These are phyloP conservation scores for Silurus asotus DNA, from an alignment of 2,113 vertebrate genomes.

Conservation along the genomic window DNA sequence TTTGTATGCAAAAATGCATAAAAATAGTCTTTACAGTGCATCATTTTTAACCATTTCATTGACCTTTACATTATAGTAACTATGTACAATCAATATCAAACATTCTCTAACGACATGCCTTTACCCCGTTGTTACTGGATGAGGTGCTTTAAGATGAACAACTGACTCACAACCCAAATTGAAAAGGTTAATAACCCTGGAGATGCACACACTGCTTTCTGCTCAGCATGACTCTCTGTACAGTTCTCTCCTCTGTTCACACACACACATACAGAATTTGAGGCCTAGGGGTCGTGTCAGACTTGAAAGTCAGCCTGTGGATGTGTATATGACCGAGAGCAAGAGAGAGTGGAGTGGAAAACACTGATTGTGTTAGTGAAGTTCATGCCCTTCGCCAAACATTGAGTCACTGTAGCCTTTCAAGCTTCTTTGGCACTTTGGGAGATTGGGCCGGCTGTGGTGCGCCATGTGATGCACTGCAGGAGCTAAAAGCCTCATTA, in stretches of 20 bases:
- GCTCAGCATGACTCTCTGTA: background rate
- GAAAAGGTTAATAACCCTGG: background rate
- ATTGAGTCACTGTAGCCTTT: background rate
- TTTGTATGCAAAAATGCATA: background rate
- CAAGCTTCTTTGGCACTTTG: background rate
- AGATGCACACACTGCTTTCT: background rate
- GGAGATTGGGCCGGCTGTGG: background rate
- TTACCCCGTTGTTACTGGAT: background rate
- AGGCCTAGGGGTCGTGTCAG: background rate
- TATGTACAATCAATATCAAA: background rate
- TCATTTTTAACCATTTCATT: background rate
- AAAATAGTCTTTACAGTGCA: background rate
- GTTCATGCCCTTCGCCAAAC: constrained; percentile 22
- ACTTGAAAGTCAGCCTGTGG: background rate
- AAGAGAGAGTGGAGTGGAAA: background rate
- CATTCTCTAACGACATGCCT: background rate
- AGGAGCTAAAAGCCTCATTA: background rate
- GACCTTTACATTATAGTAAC: background rate
- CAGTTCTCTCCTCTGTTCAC: background rate
- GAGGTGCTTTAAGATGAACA: background rate
- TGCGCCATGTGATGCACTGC: background rate
- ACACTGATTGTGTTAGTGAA: background rate
- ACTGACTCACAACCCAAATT: background rate
- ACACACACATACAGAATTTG: background rate
- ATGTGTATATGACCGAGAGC: background rate